Conservation (phyloP, 2,888 invertebrate species). For the Calliphora vomitoria region DNA sequence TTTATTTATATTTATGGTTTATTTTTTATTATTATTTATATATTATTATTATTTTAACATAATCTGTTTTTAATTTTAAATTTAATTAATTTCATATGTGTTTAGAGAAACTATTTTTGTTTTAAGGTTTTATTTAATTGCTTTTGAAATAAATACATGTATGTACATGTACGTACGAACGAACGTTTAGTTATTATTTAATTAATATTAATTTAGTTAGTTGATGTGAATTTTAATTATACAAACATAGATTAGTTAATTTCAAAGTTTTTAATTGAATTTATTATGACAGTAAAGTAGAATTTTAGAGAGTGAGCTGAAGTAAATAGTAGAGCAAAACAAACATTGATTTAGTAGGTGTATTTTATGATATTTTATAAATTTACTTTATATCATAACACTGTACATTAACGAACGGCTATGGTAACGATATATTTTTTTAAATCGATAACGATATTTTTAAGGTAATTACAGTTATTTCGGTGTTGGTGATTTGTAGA, state of each 20-base stretch:
- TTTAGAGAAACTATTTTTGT: neutral
- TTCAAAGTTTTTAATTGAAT: neutral
- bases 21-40: neutral
- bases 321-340: too few species aligned
- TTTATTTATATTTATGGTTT: constrained; percentile 1
- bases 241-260: constrained; percentile 1
- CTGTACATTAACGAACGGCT: too few species aligned
- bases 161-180: neutral
- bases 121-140: constrained; percentile 19
- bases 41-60: neutral
- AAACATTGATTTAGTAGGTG: too few species aligned
- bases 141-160: neutral
- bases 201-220: constrained; percentile 36
- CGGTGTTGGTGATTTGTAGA: too few species aligned
- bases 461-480: too few species aligned
- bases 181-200: neutral
- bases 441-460: too few species aligned
- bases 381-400: too few species aligned
- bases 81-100: neutral
- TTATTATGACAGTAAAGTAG: neutral
- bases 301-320: too few species aligned
- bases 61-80: neutral
- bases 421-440: too few species aligned
- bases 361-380: too few species aligned
- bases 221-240: constrained; percentile 39